Conservation (phyloP, 2,888 invertebrate genomes). For the Drosophila gaucha region DNA sequence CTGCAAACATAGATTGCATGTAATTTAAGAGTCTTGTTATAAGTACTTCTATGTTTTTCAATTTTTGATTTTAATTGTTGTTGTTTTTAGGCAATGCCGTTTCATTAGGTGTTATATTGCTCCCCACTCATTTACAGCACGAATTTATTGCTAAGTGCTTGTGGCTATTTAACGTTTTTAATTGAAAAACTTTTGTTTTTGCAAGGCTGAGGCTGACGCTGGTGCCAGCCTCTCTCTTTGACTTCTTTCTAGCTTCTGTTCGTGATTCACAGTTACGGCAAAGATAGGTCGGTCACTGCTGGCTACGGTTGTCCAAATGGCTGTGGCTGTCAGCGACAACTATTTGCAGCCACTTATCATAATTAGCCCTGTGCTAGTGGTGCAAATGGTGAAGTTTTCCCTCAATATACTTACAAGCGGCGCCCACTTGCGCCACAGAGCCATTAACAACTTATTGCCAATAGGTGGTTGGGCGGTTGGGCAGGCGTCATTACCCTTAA, state of each 20-base stretch:
- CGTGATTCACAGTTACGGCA: slow-evolving; percentile 17
- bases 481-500: slow-evolving; percentile 20
- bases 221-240: slow-evolving; percentile 14
- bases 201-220: slow-evolving; percentile 53
- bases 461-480: slow-evolving; percentile 19
- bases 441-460: slow-evolving; percentile 64
- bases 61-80: slow-evolving; percentile 34
- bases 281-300: slow-evolving; percentile 39
- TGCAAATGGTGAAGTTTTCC: slow-evolving; percentile 62
- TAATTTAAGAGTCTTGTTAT: slow-evolving; percentile 12
- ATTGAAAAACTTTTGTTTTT: slow-evolving; percentile 73
- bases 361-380: slow-evolving; percentile 57
- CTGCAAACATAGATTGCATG: slow-evolving; percentile 2
- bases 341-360: slow-evolving; percentile 72
- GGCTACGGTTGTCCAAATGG: slow-evolving; percentile 34
- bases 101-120: slow-evolving; percentile 63
- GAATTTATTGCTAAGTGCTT: slow-evolving; percentile 70
- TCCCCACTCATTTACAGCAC: slow-evolving; percentile 50
- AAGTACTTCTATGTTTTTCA: slow-evolving; percentile 27
- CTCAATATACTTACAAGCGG: slow-evolving; percentile 44
- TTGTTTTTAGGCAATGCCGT: slow-evolving; percentile 25
- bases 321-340: slow-evolving; percentile 57
- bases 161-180: slow-evolving; percentile 73
- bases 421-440: slow-evolving; percentile 48
- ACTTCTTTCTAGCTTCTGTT: slow-evolving; percentile 15